Evolutionary conservation across 2,888 invertebrate species (phyloP).

Genomic region (Phyto melanocephala): DNA sequence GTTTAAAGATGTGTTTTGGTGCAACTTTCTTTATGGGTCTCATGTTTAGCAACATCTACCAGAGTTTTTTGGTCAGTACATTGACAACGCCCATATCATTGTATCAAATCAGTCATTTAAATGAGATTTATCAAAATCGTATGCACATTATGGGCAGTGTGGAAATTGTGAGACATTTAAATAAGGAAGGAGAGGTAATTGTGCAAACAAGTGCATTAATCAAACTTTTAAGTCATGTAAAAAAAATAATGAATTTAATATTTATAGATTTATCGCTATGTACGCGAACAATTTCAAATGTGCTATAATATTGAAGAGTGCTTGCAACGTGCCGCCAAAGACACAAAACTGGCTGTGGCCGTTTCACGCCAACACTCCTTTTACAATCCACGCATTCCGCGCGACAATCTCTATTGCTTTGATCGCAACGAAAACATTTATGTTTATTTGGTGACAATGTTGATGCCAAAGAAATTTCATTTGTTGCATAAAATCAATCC

Average conservation of each 20-base stretch:
- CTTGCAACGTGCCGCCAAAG: slow-evolving; percentile 69
- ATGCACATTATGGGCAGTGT: slow-evolving; percentile 75
- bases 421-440: slow-evolving; percentile 75
- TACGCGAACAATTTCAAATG: slow-evolving; percentile 74
- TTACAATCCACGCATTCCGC: slow-evolving; percentile 74
- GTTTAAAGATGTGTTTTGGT: slow-evolving; percentile 67
- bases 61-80: slow-evolving; percentile 75
- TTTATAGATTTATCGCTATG: slow-evolving; percentile 72
- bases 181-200: slow-evolving; percentile 74
- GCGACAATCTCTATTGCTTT: slow-evolving; percentile 75
- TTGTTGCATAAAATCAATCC: slow-evolving; percentile 75
- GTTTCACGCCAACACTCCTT: slow-evolving; percentile 75
- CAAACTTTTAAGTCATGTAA: not conserved
- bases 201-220: not conserved
- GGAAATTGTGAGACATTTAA: slow-evolving; percentile 74
- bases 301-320: slow-evolving; percentile 76
- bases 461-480: slow-evolving; percentile 76
- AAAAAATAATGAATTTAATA: not conserved
- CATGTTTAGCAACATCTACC: slow-evolving; percentile 75
- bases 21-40: slow-evolving; percentile 70
- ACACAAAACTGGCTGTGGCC: slow-evolving; percentile 73
- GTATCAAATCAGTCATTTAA: slow-evolving; percentile 72
- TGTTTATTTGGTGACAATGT: slow-evolving; percentile 75
- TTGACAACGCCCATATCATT: slow-evolving; percentile 75
- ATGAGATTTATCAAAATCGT: slow-evolving; percentile 70